Percentiles rank a stretch among this genome's conserved stretches.
Evolutionary conservation across 1,140 invertebrate species (phyloP).

Genomic region (Sweltsa coloradensis): DNA sequence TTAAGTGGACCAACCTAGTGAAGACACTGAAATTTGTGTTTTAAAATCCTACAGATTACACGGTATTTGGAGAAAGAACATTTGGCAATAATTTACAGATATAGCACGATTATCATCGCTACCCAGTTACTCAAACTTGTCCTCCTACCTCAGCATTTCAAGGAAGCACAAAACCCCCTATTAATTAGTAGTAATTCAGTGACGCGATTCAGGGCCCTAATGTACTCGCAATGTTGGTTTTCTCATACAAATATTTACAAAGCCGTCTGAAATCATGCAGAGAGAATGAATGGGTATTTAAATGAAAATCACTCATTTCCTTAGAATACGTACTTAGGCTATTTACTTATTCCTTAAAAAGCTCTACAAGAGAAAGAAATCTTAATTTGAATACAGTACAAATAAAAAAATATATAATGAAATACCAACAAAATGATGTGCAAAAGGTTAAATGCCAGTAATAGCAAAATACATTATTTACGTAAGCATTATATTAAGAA

Average conservation of each 20-base stretch:
- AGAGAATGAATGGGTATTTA: slow-evolving; percentile 10
- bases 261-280: slow-evolving; percentile 17
- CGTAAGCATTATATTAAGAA: not conserved
- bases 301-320: slow-evolving; percentile 14
- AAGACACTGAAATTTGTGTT: slow-evolving; percentile 1
- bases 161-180: slow-evolving; percentile 4
- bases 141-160: slow-evolving; percentile 9
- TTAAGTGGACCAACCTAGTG: not conserved
- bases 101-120: slow-evolving; percentile 6
- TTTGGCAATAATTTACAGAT: not conserved
- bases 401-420: slow-evolving; percentile 11
- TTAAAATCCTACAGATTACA: not conserved
- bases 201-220: slow-evolving; percentile 9
- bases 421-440: slow-evolving; percentile 5
- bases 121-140: slow-evolving; percentile 18
- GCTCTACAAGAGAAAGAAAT: slow-evolving; percentile 11
- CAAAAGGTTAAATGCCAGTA: slow-evolving; percentile 10
- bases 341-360: slow-evolving; percentile 14
- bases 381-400: slow-evolving; percentile 15
- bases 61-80: not conserved
- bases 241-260: slow-evolving; percentile 4
- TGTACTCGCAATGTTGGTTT: slow-evolving; percentile 13
- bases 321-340: slow-evolving; percentile 10
- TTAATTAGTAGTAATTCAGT: too few species aligned
- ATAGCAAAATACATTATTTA: slow-evolving; percentile 9